Base-by-base conservation (phyloP, 2,113 vertebrate species). In the Pimephales promelas region DNA sequence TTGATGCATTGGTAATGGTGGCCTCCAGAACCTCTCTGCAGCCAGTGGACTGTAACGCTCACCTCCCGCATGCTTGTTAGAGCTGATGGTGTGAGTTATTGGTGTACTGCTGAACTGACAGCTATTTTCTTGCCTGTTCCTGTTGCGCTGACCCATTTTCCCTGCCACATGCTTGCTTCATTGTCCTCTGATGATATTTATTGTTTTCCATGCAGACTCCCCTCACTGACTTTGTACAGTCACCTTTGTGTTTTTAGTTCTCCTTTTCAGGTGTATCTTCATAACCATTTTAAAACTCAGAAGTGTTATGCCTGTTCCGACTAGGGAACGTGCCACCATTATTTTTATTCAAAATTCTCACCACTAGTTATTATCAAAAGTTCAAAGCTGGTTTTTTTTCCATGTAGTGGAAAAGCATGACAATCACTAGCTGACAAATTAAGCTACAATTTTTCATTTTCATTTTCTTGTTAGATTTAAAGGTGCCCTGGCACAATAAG, bases 1-100 rank as follows among this genome's bases (percentile, higher is more conserved):
- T 31, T 79, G 59, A 79, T 79, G 77, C 77, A 79, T 79, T 79
- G 16, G 64, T 79, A 52, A 79, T 79, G 77, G 59, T 66, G 77
- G 77, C 59, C 77, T 79, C 59, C 45, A 64, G n/a, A 62, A 49
- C 24, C 59, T 66, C 10, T 18, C 40, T 49, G 43, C 20, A 45
- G 76, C 36, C 77, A 66, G 9, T 66, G 77, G 57, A 79, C 40
- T 31, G 43, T 31, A 49, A 14, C 26, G 26, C 77, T 79, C 59
- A 49, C 77, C 59, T 49, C 59, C 5, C 59, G 7, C 43, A 28
- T 28, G 77, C 77, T 79, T 79, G 18, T 79, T 79, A 79, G 77
- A 66, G 43, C 24, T 66, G 77, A 79, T 79, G 59, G 59, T 79
- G 43, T 66, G 59, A 79, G 40, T 79, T 79, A 66, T 79, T 79